Conservation (phyloP, 2,797 vertebrate species). For the Salmo trutta region DNA sequence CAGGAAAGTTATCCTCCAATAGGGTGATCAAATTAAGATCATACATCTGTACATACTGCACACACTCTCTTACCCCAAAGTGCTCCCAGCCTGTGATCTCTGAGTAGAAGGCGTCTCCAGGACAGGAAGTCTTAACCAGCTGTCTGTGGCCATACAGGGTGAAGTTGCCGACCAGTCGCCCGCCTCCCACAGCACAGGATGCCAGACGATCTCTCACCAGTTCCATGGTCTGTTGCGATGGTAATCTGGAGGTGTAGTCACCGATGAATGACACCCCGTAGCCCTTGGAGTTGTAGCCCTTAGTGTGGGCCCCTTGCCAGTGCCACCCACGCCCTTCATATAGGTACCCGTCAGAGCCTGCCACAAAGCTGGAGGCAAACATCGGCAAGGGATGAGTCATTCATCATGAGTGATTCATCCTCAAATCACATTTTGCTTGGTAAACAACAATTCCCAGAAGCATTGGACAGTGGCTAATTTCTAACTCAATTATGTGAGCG, state of each 20-base stretch:
- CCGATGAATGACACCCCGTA: constrained; percentile 86
- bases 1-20: no score
- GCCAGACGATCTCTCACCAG: constrained; percentile 76
- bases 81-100: constrained; percentile 80
- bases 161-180: constrained; percentile 67
- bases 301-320: constrained; percentile 85
- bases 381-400: neutral
- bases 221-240: constrained; percentile 63
- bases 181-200: constrained; percentile 67
- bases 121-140: constrained; percentile 77
- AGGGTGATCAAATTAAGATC: no score
- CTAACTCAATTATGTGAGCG: no score
- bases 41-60: neutral
- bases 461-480: neutral
- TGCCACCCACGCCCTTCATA: constrained; percentile 88
- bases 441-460: neutral
- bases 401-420: no score
- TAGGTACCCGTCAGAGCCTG: constrained; percentile 84
- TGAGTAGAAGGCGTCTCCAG: constrained; percentile 79
- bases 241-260: constrained; percentile 73
- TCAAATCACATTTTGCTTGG: neutral
- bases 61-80: constrained; percentile 64
- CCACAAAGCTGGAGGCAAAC: constrained; percentile 78
- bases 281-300: constrained; percentile 80
- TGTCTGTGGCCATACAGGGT: constrained; percentile 83